These are phyloP conservation scores for Dendronephthya gigantea DNA, from an alignment of 64 coral and sea anemone genomes.

Conservation along the genomic window DNA sequence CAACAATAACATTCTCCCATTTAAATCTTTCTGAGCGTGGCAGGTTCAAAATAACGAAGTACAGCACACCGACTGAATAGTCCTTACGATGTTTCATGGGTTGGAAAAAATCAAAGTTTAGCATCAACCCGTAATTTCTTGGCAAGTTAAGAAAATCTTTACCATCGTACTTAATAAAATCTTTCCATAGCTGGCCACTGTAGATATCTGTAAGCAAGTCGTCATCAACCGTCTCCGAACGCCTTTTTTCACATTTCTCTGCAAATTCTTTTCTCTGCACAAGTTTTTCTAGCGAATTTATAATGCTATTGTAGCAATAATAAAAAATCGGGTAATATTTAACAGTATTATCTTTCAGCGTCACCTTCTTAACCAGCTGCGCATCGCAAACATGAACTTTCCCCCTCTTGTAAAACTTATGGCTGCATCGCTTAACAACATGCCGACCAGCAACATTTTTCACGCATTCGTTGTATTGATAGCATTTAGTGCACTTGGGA, in stretches of 20 bases:
- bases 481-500: conserved; percentile 30
- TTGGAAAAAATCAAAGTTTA: not conserved
- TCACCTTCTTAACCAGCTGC: not conserved
- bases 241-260: not conserved
- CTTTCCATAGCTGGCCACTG: not conserved
- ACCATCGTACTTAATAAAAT: not conserved
- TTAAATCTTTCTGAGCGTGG: not conserved
- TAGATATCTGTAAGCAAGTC: not conserved
- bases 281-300: not conserved
- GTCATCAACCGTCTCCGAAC: not conserved
- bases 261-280: not conserved
- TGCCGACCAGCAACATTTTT: not conserved
- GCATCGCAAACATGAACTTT: not conserved
- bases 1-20: not conserved
- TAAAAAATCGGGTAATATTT: not conserved
- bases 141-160: not conserved
- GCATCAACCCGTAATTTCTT: not conserved
- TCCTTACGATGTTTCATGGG: not conserved
- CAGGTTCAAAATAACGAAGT: not conserved
- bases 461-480: conserved; percentile 30
- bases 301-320: not conserved
- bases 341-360: not conserved
- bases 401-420: not conserved
- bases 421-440: conserved; percentile 22
- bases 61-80: not conserved